Conservation (phyloP, 1,140 invertebrate species). For the Zaprionus kolodkinae region DNA sequence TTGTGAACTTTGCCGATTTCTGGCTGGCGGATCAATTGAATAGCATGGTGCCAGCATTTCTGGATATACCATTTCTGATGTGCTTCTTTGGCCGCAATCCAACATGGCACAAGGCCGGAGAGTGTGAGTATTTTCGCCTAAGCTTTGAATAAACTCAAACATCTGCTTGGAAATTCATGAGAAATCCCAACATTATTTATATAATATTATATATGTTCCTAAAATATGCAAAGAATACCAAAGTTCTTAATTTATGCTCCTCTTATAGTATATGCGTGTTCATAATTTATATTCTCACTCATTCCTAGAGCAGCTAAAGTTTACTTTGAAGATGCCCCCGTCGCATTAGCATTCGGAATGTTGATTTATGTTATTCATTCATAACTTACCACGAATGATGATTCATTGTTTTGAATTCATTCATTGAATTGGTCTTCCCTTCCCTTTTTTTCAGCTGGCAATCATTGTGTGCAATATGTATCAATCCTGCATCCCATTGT, state of each 20-base stretch:
- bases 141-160: background rate
- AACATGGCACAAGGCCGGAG: slow-evolving; percentile 87
- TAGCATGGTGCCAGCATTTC: slow-evolving; percentile 94
- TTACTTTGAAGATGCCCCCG: background rate
- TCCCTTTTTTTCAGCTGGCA: slow-evolving; percentile 84
- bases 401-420: slow-evolving; percentile 8
- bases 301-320: background rate
- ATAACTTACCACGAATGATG: background rate
- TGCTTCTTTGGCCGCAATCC: slow-evolving; percentile 92
- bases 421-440: background rate
- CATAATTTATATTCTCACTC: no score
- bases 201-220: background rate
- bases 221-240: background rate
- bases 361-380: slow-evolving; percentile 30
- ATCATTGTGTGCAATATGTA: slow-evolving; percentile 87
- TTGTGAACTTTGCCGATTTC: slow-evolving; percentile 99
- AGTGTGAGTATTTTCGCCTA: slow-evolving; percentile 84
- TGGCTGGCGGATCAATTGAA: slow-evolving; percentile 99
- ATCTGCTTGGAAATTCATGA: background rate
- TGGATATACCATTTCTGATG: slow-evolving; percentile 97
- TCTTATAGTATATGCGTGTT: background rate
- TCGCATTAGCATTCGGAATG: slow-evolving; percentile 2
- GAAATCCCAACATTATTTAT: no score
- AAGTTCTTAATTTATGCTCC: slow-evolving; percentile 1
- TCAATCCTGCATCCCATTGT: slow-evolving; percentile 91